A percentile compares a stretch with the other conserved stretches of the same genome.
These are phyloP conservation scores for Acyrthosiphon pisum DNA, from an alignment of 1,140 invertebrate genomes.

Conservation along the genomic window DNA sequence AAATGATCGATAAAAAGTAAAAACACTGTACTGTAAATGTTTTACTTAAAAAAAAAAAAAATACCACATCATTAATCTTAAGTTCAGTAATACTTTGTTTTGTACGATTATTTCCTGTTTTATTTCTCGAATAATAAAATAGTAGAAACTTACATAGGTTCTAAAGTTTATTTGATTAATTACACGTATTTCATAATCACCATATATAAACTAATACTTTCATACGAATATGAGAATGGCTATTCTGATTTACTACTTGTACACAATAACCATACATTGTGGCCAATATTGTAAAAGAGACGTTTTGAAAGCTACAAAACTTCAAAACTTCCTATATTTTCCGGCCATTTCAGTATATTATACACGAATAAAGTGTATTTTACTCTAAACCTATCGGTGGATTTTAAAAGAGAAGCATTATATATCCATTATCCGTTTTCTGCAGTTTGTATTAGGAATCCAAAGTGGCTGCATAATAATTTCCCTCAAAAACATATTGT, in stretches of 20 bases:
- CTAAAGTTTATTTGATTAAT: neutral
- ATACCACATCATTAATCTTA: too few species aligned
- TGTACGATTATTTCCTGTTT: neutral
- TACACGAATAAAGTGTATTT: neutral
- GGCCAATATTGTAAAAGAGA: neutral
- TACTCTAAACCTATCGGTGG: neutral
- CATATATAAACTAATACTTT: neutral
- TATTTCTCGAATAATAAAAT: neutral
- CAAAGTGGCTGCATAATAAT: neutral
- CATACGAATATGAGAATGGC: too few species aligned
- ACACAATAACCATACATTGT: neutral
- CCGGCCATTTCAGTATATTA: neutral
- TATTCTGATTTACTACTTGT: neutral
- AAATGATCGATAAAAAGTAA: too few species aligned
- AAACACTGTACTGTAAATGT: too few species aligned
- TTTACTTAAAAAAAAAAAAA: too few species aligned
- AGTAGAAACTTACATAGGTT: neutral
- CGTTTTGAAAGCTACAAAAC: neutral
- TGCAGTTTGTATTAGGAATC: neutral
- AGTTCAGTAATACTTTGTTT: too few species aligned
- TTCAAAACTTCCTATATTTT: neutral
- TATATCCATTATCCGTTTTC: neutral
- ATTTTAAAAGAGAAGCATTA: neutral
- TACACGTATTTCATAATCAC: neutral
- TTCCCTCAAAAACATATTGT: neutral